Conservation (phyloP, 2,113 vertebrate species). For the Smithornis capensis region DNA sequence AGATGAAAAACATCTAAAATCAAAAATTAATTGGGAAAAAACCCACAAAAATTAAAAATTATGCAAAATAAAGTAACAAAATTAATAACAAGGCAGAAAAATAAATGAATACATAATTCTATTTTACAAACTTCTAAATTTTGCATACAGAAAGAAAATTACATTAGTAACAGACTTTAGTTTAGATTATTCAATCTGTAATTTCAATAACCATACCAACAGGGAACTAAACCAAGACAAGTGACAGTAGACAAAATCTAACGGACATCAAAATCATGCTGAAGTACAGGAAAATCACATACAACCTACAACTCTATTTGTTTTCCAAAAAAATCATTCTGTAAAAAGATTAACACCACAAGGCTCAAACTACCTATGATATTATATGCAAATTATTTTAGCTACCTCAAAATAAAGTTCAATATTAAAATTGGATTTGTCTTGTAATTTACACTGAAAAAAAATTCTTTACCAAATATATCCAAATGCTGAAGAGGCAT, state of each 20-base stretch:
- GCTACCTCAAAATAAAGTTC: background rate
- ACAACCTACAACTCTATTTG: background rate
- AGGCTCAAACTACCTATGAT: background rate
- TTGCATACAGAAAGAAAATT: background rate
- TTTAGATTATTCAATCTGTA: background rate
- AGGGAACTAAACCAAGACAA: background rate
- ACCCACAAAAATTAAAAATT: background rate
- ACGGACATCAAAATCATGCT: background rate
- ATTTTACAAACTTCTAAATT: background rate
- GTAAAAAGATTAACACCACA: background rate
- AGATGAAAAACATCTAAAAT: background rate
- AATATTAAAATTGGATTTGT: background rate
- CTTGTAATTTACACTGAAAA: rapidly evolving
- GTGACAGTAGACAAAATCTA: background rate
- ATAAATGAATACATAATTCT: rapidly evolving
- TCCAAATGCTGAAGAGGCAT: rapidly evolving
- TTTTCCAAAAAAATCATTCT: background rate
- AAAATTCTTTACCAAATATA: background rate
- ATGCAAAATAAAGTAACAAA: background rate
- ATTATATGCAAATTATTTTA: background rate
- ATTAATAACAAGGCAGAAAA: background rate
- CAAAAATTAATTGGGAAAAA: background rate
- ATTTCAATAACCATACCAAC: background rate
- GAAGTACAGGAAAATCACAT: background rate
- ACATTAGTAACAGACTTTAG: background rate